Conservation (phyloP, 2,797 vertebrate genomes). For the Alectoris magna region DNA sequence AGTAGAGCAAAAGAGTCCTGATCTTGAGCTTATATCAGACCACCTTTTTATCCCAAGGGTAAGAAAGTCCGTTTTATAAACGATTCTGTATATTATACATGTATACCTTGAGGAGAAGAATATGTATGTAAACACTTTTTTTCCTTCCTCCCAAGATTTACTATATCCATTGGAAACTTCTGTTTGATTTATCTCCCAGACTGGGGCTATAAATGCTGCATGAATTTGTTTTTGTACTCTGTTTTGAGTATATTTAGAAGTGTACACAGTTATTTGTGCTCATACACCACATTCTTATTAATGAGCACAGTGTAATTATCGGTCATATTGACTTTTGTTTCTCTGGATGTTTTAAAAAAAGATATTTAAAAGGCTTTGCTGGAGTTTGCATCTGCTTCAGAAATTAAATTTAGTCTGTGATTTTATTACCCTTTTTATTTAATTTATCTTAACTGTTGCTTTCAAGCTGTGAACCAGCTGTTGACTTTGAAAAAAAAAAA, state of each 20-base stretch:
- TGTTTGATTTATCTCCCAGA: not conserved
- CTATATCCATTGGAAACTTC: slow-evolving; percentile 4
- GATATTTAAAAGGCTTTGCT: slow-evolving; percentile 68
- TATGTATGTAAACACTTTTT: not conserved
- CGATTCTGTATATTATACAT: not conserved
- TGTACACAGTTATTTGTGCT: not conserved
- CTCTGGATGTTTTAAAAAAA: slow-evolving; percentile 71
- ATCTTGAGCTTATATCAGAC: not conserved
- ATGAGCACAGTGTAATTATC: slow-evolving; percentile 30
- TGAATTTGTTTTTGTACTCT: not conserved
- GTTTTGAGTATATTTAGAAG: not conserved
- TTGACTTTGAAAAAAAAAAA: slow-evolving; percentile 81
- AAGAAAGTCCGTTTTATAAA: not conserved
- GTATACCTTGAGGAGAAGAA: not conserved
- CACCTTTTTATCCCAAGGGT: not conserved
- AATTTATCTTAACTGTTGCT: slow-evolving; percentile 84
- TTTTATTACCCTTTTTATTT: slow-evolving; percentile 86
- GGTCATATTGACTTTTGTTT: slow-evolving; percentile 68
- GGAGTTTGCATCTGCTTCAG: slow-evolving; percentile 72
- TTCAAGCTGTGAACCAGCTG: slow-evolving; percentile 86
- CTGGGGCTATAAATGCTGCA: not conserved
- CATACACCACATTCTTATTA: not conserved
- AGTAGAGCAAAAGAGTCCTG: not conserved
- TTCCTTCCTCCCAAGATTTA: not conserved
- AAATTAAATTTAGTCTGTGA: slow-evolving; percentile 83